A percentile compares a stretch with the other conserved stretches of the same genome.
Conservation (phyloP, 2,888 invertebrate species). For the Agapetus fuscipes region DNA sequence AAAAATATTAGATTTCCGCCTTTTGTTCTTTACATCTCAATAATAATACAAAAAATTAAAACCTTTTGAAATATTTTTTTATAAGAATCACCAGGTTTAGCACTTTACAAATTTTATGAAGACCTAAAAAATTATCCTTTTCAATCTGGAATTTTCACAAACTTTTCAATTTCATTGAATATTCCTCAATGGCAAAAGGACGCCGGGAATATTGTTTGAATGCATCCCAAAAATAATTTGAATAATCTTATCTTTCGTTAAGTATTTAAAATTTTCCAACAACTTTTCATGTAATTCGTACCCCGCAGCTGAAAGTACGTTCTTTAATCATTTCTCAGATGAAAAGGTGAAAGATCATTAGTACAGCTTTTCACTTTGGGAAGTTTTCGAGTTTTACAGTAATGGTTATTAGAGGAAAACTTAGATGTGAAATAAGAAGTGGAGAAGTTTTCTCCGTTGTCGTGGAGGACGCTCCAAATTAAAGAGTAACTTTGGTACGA, state of each 20-base stretch:
- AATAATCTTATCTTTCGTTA: not conserved
- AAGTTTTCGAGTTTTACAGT: slow-evolving; percentile 6
- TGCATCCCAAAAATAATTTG: not conserved
- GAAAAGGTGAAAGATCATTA: slow-evolving; percentile 9
- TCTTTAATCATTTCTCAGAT: slow-evolving; percentile 6
- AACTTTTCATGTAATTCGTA: not conserved
- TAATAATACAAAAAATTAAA: too few species aligned
- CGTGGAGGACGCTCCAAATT: slow-evolving; percentile 4
- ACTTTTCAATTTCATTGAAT: too few species aligned
- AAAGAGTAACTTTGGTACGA: slow-evolving; percentile 3
- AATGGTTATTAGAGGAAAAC: slow-evolving; percentile 10
- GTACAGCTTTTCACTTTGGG: slow-evolving; percentile 7
- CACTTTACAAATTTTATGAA: too few species aligned
- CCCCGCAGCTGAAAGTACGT: slow-evolving; percentile 1
- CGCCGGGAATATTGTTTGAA: too few species aligned
- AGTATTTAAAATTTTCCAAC: not conserved
- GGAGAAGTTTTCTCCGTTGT: slow-evolving; percentile 1
- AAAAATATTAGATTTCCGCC: too few species aligned
- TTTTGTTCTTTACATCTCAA: too few species aligned
- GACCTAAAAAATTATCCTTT: too few species aligned
- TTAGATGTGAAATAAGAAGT: slow-evolving; percentile 8
- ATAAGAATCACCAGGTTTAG: too few species aligned
- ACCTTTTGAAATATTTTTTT: too few species aligned
- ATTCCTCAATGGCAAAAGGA: too few species aligned
- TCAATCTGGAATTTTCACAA: too few species aligned